phyloP scores from a whole-genome alignment of 2,113 vertebrate species.

The Cyprinodon variegatus region DNA sequence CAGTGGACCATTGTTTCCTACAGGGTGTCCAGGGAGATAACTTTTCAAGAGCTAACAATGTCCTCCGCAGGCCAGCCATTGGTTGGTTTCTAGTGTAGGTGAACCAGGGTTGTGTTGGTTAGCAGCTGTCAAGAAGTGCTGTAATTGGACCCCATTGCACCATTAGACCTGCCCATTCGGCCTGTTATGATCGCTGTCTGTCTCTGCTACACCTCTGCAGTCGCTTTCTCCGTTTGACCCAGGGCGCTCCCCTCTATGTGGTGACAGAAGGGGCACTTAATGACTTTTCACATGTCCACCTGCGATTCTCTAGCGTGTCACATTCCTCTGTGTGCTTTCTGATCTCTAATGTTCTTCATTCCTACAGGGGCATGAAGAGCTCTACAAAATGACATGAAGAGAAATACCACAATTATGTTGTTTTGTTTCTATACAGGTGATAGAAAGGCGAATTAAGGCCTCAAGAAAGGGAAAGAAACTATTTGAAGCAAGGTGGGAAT shows the following conservation, averaged over 20 bases:
- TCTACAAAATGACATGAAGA: conserved; percentile 42
- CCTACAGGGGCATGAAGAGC: conserved; percentile 48
- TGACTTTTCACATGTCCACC: conserved; percentile 68
- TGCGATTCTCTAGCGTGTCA: conserved; percentile 51
- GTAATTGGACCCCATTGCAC: conserved; percentile 79
- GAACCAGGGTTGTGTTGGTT: conserved; percentile 52
- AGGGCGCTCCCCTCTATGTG: conserved; percentile 51
- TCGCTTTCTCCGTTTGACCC: conserved; percentile 76
- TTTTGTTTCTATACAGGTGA: conserved; percentile 21
- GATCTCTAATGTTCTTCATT: conserved; percentile 63
- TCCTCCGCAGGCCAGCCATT: conserved; percentile 51
- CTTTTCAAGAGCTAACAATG: conserved; percentile 66
- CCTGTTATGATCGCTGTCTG: conserved; percentile 76
- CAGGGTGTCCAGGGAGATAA: conserved; percentile 45
- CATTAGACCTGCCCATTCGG: conserved; percentile 78
- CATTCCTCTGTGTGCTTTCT: conserved; percentile 48
- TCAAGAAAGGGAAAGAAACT: not conserved
- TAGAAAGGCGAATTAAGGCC: too few species aligned
- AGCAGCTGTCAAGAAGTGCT: conserved; percentile 76
- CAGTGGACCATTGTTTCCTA: conserved; percentile 52
- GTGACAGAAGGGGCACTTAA: conserved; percentile 66
- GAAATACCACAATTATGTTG: conserved; percentile 20
- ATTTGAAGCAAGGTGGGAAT: not conserved
- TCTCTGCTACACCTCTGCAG: conserved; percentile 61
- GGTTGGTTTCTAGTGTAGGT: conserved; percentile 57